Evolutionary conservation across 2,113 vertebrate genomes (phyloP).

Genomic region (Malurus alboscapulatus): DNA sequence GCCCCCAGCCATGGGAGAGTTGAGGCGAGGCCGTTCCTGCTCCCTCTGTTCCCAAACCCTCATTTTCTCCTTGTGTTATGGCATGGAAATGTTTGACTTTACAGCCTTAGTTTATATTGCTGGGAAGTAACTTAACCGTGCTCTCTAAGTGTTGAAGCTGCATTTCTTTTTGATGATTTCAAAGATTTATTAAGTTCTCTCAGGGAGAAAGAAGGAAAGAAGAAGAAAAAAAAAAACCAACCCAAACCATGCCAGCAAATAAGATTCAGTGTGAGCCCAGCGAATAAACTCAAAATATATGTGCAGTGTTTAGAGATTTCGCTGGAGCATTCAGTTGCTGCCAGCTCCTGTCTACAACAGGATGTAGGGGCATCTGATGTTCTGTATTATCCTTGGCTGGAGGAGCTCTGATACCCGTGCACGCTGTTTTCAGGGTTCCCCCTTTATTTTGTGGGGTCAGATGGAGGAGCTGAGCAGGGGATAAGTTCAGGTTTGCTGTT

Average conservation of each 20-base stretch:
- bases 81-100: conserved; percentile 38
- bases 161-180: conserved; percentile 59
- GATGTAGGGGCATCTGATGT: background rate
- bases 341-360: background rate
- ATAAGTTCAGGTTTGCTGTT: background rate
- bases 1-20: rapidly evolving
- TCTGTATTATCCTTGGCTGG: background rate
- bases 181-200: conserved; percentile 57
- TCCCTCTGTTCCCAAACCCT: background rate
- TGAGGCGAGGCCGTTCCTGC: background rate
- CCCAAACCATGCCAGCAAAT: background rate
- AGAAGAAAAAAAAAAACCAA: too few relatives aligned
- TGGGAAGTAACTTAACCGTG: background rate
- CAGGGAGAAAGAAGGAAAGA: background rate
- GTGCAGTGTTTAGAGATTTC: background rate
- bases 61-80: background rate
- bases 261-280: conserved; percentile 2
- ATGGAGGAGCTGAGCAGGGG: background rate
- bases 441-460: background rate
- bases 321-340: background rate
- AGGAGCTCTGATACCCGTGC: rapidly evolving
- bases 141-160: conserved; percentile 35
- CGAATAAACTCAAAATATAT: conserved; percentile 25
- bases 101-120: conserved; percentile 41
- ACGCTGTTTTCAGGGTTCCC: background rate